Base-by-base conservation (phyloP, 1,140 invertebrate genomes). In the Metopolophium dirhodum region DNA sequence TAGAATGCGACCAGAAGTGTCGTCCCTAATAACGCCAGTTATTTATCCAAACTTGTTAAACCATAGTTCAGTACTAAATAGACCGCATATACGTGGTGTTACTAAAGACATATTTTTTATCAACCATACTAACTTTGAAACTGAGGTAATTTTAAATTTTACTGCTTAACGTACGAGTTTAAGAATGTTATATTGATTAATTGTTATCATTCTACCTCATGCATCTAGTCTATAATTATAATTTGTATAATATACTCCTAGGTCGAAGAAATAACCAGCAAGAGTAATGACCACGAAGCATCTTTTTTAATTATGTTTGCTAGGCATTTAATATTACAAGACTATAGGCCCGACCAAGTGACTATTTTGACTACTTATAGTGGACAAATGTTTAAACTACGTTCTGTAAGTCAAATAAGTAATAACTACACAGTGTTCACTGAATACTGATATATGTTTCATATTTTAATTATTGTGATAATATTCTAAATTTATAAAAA, bases 351-450 rank as follows among this genome's bases (percentile, higher is more conserved):
- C 0, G 95, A 96, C 30, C 95, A 97, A 85, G 96, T 97, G 85
- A 97, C 97, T 0, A 96, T 97, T 88, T 95, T 97, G 7, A 95
- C 96, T 2, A 96, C 97, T 0, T 97, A 97, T 94, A 96, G 96
- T n/a, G 97, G 96, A 4, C 97, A 96, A 94, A 94, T 95, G 77
- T 93, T 88, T 83, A n/a, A 89, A 26, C 35, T 94, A 22, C 68
- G 86, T 68, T 83, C 94, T 26, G 94, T 94, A 93, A 87, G n/a
- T 93, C 9, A 45, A 85, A 85, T 85, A 82, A 2, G 20, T 37
- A 85, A 85, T 85, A 82, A 2, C 35, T 37, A 11, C 8, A 61
- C 9, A 61, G 26, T 61, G 23, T 61, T 61, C 2, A 61, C 26
- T 61, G 23, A 57, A 26, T 57, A 57, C 7, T 26, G 22, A 57